These are phyloP conservation scores for Acleris laterana DNA, from an alignment of 2,888 invertebrate genomes.

Conservation along the genomic window DNA sequence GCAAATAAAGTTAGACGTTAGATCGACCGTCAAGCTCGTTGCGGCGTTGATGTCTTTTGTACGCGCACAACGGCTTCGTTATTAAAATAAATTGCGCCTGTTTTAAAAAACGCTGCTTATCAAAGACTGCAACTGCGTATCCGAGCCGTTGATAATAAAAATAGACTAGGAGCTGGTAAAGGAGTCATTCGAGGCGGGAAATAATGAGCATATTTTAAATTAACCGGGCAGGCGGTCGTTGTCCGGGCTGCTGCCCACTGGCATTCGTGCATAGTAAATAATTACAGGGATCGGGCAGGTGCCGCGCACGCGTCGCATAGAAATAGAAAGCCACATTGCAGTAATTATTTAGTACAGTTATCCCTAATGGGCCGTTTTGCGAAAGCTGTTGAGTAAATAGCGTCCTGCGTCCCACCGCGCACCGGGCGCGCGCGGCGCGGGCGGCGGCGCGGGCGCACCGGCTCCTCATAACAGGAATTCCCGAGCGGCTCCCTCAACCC, in stretches of 20 bases:
- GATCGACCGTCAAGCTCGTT: slow-evolving; percentile 10
- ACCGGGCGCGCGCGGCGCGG: too few relatives aligned
- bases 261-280: slow-evolving; percentile 84
- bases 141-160: slow-evolving; percentile 32
- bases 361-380: slow-evolving; percentile 82
- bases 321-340: slow-evolving; percentile 84
- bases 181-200: slow-evolving; percentile 61
- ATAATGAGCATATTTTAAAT: slow-evolving; percentile 72
- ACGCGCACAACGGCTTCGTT: slow-evolving; percentile 25
- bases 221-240: slow-evolving; percentile 55
- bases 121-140: slow-evolving; percentile 23
- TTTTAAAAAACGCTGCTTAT: slow-evolving; percentile 15
- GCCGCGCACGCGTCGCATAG: slow-evolving; percentile 75
- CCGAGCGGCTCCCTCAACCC: slow-evolving; percentile 53
- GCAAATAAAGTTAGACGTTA: slow-evolving; percentile 14
- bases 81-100: slow-evolving; percentile 19
- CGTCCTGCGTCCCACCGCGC: slow-evolving; percentile 73
- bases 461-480: slow-evolving; percentile 66
- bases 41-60: slow-evolving; percentile 47
- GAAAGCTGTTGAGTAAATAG: slow-evolving; percentile 83
- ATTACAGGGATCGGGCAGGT: slow-evolving; percentile 83
- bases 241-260: slow-evolving; percentile 40
- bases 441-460: slow-evolving; percentile 49
- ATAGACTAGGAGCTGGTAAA: slow-evolving; percentile 28
- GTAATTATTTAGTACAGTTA: slow-evolving; percentile 84